Base-by-base conservation (phyloP, 2,888 invertebrate species). In the Parasteatoda lunata region DNA sequence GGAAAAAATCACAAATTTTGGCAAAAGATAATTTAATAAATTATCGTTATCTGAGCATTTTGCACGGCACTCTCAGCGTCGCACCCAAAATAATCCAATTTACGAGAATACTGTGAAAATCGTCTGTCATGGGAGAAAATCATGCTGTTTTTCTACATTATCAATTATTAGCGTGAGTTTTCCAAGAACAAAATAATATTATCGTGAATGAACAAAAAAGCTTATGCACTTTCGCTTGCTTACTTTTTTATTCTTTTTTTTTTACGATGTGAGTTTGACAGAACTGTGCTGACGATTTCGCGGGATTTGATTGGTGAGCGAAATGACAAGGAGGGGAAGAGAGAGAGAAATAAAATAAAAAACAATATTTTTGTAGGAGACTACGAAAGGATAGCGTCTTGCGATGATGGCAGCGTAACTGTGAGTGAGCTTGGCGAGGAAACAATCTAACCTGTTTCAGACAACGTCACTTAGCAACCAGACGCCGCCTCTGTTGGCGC, bases 371-470 rank as follows among this genome's bases (percentile, higher is more conserved):
- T 45, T 73, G 69, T 48, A 68, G 69, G 11, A 49, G 70, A 70
- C n/a, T 45, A 13, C 48, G 48, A 59, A 13, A 54, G 69, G 30
- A 54, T 15, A 59, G 82, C 82, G 82, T 70, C 82, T 65, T 51
- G 13, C 54, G 47, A 15, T 69, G 45, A 45, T 59, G 70, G 64
- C 76, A 59, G 82, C 82, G 81, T 81, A 76, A 82, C 82, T 82
- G 82, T 76, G 82, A 82, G 68, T 76, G 82, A 64, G 75, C 75
- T 71, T 71, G 49, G 49, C 45, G 79, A 71, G 76, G 82, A 82
- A 82, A 82, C 82, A 82, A 82, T 82, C 82, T 76, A 82, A 82
- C 82, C 82, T 82, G 82, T 82, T 59, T 82, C 82, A 75, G 82
- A n/a, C 83, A 59, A 83, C 83, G 83, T 83, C 83, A 83, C 83